Evolutionary conservation across 2,888 invertebrate species (phyloP).

Genomic region (Drosophila kambysellisi): DNA sequence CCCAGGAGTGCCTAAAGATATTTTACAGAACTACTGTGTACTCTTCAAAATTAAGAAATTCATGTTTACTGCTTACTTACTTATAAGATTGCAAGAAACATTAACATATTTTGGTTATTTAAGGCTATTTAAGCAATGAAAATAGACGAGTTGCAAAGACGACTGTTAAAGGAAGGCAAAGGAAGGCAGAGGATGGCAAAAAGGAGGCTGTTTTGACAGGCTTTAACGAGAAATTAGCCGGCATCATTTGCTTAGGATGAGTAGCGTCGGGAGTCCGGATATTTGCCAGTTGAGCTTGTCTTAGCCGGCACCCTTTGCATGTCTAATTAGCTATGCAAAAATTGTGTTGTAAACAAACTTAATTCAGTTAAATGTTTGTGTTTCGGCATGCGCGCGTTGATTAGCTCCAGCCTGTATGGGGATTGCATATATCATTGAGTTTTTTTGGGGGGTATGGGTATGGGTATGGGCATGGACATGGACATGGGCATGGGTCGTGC

Average conservation of each 20-base stretch:
- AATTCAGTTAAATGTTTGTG: slow-evolving; percentile 78
- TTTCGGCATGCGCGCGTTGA: slow-evolving; percentile 72
- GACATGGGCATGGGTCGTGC: slow-evolving; percentile 11
- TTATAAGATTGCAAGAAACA: slow-evolving; percentile 14
- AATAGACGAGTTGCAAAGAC: slow-evolving; percentile 1
- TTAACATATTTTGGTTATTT: slow-evolving; percentile 11
- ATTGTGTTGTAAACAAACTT: slow-evolving; percentile 72
- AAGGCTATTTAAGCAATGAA: slow-evolving; percentile 18
- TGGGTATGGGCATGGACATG: neutral
- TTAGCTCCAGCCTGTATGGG: slow-evolving; percentile 48
- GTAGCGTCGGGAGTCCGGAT: slow-evolving; percentile 20
- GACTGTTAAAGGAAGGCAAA: neutral
- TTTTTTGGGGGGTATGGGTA: slow-evolving; percentile 2
- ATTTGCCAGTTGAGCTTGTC: slow-evolving; percentile 32
- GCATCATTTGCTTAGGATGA: slow-evolving; percentile 44
- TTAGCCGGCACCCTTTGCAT: slow-evolving; percentile 33
- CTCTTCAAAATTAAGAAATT: neutral
- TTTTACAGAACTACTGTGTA: neutral
- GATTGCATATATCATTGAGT: slow-evolving; percentile 50
- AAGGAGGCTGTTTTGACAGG: slow-evolving; percentile 5
- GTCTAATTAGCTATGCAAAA: slow-evolving; percentile 78
- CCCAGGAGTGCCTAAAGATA: neutral
- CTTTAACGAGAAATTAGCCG: slow-evolving; percentile 38
- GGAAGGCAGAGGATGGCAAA: neutral
- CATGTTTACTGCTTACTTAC: too few relatives aligned